These are phyloP conservation scores for Dromius quadrimaculatus DNA, from an alignment of 2,888 invertebrate genomes.

Conservation along the genomic window DNA sequence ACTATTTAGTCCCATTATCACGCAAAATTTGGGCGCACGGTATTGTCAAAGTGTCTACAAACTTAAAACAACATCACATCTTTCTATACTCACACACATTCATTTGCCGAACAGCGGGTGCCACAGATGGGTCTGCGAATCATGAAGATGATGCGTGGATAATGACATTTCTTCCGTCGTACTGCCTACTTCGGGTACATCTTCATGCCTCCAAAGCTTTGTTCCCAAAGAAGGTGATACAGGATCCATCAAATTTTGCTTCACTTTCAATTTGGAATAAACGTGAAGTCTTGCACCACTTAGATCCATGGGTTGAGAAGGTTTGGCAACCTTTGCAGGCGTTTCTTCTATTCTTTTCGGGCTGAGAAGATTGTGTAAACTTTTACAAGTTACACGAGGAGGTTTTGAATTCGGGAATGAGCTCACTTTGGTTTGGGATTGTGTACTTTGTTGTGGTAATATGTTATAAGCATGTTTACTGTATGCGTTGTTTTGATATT, in stretches of 20 bases:
- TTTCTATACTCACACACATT: conserved; percentile 58
- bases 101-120: conserved; percentile 90
- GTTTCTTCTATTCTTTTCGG: conserved; percentile 62
- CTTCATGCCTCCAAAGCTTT: conserved; percentile 66
- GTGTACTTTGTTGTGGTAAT: conserved; percentile 47
- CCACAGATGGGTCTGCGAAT: conserved; percentile 80
- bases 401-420: conserved; percentile 43
- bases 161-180: conserved; percentile 69
- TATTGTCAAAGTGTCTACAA: conserved; percentile 50
- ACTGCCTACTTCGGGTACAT: conserved; percentile 74
- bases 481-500: conserved; percentile 46
- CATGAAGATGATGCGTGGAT: conserved; percentile 67
- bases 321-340: conserved; percentile 17
- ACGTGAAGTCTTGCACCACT: conserved; percentile 60
- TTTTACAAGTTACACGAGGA: conserved; percentile 64
- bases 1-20: background rate
- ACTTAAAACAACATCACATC: conserved; percentile 7
- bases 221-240: conserved; percentile 61
- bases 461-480: conserved; percentile 58
- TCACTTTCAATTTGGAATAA: conserved; percentile 66
- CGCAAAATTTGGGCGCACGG: conserved; percentile 23
- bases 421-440: conserved; percentile 46
- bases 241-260: conserved; percentile 67
- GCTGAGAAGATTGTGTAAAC: conserved; percentile 73
- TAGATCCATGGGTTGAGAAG: conserved; percentile 65